phyloP scores from a whole-genome alignment of 2,888 invertebrate species.

The Clusia tigrina region DNA sequence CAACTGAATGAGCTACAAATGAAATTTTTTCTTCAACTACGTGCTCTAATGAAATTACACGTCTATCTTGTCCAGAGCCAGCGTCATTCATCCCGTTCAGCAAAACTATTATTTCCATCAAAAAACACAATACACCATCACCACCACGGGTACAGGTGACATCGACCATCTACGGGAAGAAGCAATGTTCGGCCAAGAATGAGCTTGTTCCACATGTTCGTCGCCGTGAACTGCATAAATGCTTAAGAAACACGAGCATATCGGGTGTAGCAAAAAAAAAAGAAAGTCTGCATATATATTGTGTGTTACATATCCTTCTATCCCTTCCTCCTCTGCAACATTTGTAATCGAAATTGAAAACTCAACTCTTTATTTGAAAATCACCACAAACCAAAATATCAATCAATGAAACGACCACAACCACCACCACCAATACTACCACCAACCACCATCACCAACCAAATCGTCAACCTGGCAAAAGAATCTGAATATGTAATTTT shows the following conservation, averaged over 20 bases:
- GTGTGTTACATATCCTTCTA: background rate
- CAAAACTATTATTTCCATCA: background rate
- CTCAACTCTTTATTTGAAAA: background rate
- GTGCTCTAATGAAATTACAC: background rate
- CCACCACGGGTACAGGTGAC: too few species aligned
- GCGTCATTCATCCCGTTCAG: background rate
- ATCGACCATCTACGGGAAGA: background rate
- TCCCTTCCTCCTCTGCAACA: background rate
- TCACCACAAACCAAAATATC: conserved; percentile 38
- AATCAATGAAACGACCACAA: conserved; percentile 34
- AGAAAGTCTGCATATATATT: background rate
- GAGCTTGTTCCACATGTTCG: background rate
- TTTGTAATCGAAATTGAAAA: background rate
- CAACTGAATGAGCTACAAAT: background rate
- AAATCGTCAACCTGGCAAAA: conserved; percentile 30
- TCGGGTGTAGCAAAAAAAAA: background rate
- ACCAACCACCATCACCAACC: conserved; percentile 38
- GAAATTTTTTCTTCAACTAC: background rate
- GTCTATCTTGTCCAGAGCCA: background rate
- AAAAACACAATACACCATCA: conserved; percentile 2
- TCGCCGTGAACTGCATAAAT: background rate
- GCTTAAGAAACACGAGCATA: background rate
- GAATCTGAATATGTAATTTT: too few species aligned
- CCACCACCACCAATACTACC: conserved; percentile 32
- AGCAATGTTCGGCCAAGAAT: background rate